Percentiles rank a stretch among this genome's conserved stretches.
These are phyloP conservation scores for Coelinius sp. DNA, from an alignment of 2,888 invertebrate species.

Conservation along the genomic window DNA sequence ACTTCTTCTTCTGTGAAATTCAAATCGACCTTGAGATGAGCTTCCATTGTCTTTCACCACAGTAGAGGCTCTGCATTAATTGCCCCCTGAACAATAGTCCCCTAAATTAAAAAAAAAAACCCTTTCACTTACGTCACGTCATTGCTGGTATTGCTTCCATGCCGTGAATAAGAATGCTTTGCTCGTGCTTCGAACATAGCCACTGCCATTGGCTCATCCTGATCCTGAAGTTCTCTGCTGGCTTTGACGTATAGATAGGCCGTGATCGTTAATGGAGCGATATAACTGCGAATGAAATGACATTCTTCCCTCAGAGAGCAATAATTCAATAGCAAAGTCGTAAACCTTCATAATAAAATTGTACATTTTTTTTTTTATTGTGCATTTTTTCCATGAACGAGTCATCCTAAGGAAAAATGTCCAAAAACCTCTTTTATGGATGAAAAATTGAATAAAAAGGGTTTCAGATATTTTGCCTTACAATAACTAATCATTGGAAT, in stretches of 20 bases:
- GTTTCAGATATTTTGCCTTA: too few species aligned
- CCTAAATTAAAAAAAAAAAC: too few species aligned
- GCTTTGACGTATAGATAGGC: conserved; percentile 78
- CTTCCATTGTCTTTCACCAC: not conserved
- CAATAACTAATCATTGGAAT: too few species aligned
- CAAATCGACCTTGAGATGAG: not conserved
- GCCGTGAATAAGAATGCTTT: conserved; percentile 54
- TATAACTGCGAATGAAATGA: conserved; percentile 71
- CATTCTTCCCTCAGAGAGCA: too few species aligned
- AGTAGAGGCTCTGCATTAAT: not conserved
- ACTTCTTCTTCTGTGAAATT: not conserved
- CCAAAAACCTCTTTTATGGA: not conserved
- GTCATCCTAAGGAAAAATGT: too few species aligned
- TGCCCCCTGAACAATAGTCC: not conserved
- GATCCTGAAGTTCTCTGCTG: conserved; percentile 75
- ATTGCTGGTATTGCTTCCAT: conserved; percentile 49
- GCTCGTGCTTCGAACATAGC: conserved; percentile 74
- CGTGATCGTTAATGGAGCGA: conserved; percentile 75
- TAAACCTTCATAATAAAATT: not conserved
- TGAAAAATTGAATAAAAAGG: too few species aligned
- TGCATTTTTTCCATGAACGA: too few species aligned
- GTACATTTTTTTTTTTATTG: too few species aligned
- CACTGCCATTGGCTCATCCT: conserved; percentile 73
- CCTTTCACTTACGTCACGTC: conserved; percentile 52
- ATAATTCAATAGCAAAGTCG: too few species aligned